Base-by-base conservation (phyloP, 2,113 vertebrate species). In the Sebastes schlegelii region DNA sequence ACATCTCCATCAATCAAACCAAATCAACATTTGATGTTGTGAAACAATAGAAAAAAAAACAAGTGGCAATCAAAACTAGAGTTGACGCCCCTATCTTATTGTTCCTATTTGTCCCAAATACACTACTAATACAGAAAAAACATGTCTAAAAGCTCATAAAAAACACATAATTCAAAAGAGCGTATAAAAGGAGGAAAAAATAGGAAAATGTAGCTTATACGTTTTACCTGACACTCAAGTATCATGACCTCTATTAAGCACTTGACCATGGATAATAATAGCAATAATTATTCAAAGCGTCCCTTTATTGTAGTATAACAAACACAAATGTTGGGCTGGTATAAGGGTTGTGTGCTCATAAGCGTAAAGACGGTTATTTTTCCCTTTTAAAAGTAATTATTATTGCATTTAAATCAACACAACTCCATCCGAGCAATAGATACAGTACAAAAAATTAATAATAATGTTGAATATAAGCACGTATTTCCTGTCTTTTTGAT, bases 301-400 rank as follows among this genome's bases (percentile, higher is more conserved):
- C 65, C 61, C 42, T 89, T 92, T 76, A 88, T 79, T 89, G 77
- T 78, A 54, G 26, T 66, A 86, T 90, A 80, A 84, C 54, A 52
- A 82, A 83, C 77, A 68, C 1, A 84, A 82, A 91, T 88, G 23
- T 89, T 93, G 79, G 91, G 49, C 65, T 76, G 43, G 75, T 74
- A 61, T 48, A 81, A 90, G 92, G 89, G 82, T 92, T 94, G 90
- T 93, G 93, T 93, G 93, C 92, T 94, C 93, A 92, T 79, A 57
- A 89, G 84, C 83, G 13, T 82, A 77, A 82, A 74, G 43, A 76
- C 71, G 43, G 17, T 78, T 2, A 42, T 52, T 85, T 84, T 72
- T 58, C 42, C 17, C 34, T 34, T 80, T 71, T 86, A 13, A 79
- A 77, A 76, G 26, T 11, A 63, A 48, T 66, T 3, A 75, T 77